Evolutionary conservation across 2,888 invertebrate species (phyloP), one percentile per base, ranked within the genome.

Genomic region (Rhagonycha lutea): DNA sequence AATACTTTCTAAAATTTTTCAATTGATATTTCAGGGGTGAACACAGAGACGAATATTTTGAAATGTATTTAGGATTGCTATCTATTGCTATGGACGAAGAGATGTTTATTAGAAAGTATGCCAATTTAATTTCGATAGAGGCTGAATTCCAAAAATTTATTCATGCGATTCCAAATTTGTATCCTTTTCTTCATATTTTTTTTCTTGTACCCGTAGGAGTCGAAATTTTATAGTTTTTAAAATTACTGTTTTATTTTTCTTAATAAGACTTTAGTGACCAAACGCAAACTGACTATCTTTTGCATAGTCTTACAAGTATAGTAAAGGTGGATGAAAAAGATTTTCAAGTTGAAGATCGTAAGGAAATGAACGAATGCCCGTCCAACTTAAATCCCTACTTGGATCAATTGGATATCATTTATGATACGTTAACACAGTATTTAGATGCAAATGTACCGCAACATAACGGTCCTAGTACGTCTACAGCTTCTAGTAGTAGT

Each of bases 101-200:
- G 70, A 84, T 85, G 74, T 88, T 88, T 82, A 85, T 88, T 78
- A 85, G 83, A 79, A 87, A 88, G 84, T 88, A 87, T 80, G 83
- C 87, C 78, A 79, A 81, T 70, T 81, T 83, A 14, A 83, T 86
- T 80, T 82, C 82, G 60, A 81, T 88, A n/a, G 83, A 83, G 12
- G 79, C 72, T 70, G 86, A 86, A 71, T 83, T 86, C 69, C 85
- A 86, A 75, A 84, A 84, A 80, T 84, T 88, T 74, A 80, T 83
- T 18, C 84, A 84, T 72, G 86, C 85, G 72, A 84, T 84, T 71
- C 81, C 84, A 68, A 75, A 86, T 82, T 75, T 82, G 83, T 83
- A 81, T 81, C 78, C 80, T 81, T 80, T 75, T n/a, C 47, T 14
- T 67, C 8, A 11, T 11, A 26, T n/a, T 23, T 3, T 67, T 67